Evolutionary conservation across 2,888 invertebrate species (phyloP), one percentile per base, ranked within the genome.

Genomic region (Drosophila meridiana): DNA sequence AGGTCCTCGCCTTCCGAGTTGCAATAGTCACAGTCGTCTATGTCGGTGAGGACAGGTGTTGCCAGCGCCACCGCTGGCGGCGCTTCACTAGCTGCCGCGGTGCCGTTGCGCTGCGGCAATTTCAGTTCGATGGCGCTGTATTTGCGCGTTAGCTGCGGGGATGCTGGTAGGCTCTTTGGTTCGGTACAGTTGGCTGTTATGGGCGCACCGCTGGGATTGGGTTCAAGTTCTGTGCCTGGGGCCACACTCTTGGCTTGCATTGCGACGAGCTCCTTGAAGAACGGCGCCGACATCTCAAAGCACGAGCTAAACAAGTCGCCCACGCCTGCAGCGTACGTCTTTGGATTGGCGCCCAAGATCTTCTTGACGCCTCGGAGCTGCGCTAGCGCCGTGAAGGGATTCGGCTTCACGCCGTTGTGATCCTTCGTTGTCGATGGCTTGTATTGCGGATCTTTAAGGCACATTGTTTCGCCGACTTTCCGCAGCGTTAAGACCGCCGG

Each of bases 381-480:
- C 83, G 95, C 95, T 57, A 97, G 94, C 9, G 96, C 94, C 68
- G 96, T 95, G 91, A 96, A 96, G 1, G 96, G 96, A 93, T 96
- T 96, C 55, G 95, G 94, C 76, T 94, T 95, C 59, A 90, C 92
- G 28, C 92, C 93, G 59, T 92, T 91, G 63, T 92, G 92, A 70
- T 93, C 93, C 67, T 90, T 85, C 11, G 77, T 86, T 83, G 95
- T 94, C 8, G 82, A 73, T 3, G 96, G 96, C 89, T 96, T 96
- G 92, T 97, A 97, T 93, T 97, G 96, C 63, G 96, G 95, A 94
- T 97, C 97, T 82, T 96, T 95, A 80, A 96, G 95, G 92, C 97
- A 96, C 96, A 98, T 98, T 73, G 96, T 96, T 93, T 97, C 97
- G 59, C 97, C 97, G 9, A 97, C 95, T 82, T 96, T 95, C 67